These are phyloP conservation scores for Tanypteryx hageni DNA, from an alignment of 2,888 invertebrate species.

Conservation along the genomic window DNA sequence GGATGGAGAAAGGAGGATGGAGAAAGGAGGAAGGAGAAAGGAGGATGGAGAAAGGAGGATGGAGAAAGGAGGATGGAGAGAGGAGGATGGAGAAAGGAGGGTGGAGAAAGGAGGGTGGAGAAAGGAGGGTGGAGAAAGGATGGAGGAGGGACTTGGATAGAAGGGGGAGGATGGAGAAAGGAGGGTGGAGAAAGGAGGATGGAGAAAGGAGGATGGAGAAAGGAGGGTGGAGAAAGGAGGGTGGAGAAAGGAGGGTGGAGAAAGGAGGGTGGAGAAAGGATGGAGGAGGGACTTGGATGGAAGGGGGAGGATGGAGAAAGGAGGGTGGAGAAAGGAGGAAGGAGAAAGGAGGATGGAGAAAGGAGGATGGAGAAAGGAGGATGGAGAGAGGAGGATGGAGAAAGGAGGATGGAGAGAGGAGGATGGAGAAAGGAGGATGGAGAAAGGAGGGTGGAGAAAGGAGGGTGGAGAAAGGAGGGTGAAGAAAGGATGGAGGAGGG, in stretches of 20 bases:
- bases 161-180: too few relatives aligned
- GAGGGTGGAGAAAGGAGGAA: background rate
- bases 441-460: background rate
- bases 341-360: background rate
- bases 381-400: background rate
- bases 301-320: background rate
- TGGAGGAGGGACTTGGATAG: background rate
- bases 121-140: background rate
- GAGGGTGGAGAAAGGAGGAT: background rate
- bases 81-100: background rate
- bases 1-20: background rate
- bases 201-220: background rate
- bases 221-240: too few relatives aligned
- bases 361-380: too few relatives aligned
- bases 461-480: background rate
- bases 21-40: background rate
- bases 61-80: too few relatives aligned
- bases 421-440: background rate
- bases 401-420: background rate
- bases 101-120: background rate
- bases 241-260: too few relatives aligned
- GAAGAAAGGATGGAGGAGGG: background rate
- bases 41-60: background rate
- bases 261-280: background rate
- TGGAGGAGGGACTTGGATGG: background rate